These are phyloP conservation scores for Esperia sulphurella DNA, from an alignment of 2,888 invertebrate species.

Conservation along the genomic window DNA sequence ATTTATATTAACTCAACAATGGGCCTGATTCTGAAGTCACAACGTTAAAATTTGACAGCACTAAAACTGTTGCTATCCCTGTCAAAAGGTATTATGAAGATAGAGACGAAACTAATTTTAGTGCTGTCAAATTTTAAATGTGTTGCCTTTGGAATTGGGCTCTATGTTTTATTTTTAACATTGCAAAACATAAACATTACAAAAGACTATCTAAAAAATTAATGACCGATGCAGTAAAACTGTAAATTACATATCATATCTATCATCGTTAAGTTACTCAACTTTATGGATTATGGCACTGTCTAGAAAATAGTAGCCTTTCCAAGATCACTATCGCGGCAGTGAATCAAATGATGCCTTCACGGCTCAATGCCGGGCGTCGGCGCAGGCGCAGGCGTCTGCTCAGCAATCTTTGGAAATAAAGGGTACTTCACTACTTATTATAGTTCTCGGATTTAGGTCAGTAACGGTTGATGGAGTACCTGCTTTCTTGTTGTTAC, in stretches of 20 bases:
- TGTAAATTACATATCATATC: background rate
- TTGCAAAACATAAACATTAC: no score
- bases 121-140: no score
- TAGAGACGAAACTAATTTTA: no score
- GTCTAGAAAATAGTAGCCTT: background rate
- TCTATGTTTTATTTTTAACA: no score
- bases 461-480: conserved; percentile 7
- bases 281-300: background rate
- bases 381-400: background rate
- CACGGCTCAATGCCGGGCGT: conserved; percentile 7
- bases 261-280: background rate
- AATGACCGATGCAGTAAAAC: no score
- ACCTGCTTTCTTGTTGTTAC: conserved; percentile 4
- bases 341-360: conserved; percentile 5
- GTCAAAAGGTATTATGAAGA: no score
- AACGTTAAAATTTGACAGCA: no score
- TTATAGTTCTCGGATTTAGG: conserved; percentile 12
- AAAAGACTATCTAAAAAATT: no score
- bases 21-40: no score
- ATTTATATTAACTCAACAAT: no score
- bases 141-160: no score
- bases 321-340: conserved; percentile 8
- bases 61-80: no score
- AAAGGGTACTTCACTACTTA: conserved; percentile 8
- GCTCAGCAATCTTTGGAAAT: conserved; percentile 12